These are phyloP conservation scores for Ceratotherium simum DNA, from an alignment of 2,113 vertebrate genomes.

Conservation along the genomic window DNA sequence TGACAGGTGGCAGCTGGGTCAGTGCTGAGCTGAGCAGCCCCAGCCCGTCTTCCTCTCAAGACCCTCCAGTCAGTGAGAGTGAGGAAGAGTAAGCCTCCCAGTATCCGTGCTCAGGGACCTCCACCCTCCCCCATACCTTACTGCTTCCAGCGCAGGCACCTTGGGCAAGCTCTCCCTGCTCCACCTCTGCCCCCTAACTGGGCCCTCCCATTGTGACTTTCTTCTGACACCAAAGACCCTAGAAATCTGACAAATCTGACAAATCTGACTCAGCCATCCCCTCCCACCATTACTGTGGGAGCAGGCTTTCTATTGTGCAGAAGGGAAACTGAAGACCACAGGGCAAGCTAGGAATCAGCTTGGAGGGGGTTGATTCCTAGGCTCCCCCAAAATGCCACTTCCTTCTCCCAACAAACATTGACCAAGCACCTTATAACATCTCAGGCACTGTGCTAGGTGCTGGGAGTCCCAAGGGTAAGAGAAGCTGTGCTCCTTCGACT, in stretches of 20 bases:
- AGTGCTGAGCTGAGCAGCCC: background rate
- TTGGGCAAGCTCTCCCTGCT: background rate
- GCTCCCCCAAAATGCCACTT: background rate
- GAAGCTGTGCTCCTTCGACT: background rate
- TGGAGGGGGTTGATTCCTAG: background rate
- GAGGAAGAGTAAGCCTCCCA: background rate
- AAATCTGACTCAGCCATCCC: background rate
- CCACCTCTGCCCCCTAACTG: background rate
- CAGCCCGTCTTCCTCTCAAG: background rate
- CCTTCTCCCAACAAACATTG: background rate
- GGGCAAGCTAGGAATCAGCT: background rate
- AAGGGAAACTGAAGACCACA: background rate
- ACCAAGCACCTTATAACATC: background rate
- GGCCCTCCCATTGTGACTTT: background rate
- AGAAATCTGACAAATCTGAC: background rate
- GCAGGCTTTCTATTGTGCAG: background rate
- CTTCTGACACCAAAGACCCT: background rate
- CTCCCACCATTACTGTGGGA: background rate
- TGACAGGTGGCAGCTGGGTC: background rate
- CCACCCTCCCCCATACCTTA: fast-evolving
- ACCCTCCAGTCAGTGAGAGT: background rate
- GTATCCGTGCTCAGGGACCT: background rate
- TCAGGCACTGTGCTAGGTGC: background rate
- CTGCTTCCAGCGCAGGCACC: background rate
- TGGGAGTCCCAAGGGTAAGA: too few relatives aligned